A percentile compares a stretch with the other conserved stretches of the same genome.
Conservation (phyloP, 2,113 vertebrate species). For the Anhinga rufa region DNA sequence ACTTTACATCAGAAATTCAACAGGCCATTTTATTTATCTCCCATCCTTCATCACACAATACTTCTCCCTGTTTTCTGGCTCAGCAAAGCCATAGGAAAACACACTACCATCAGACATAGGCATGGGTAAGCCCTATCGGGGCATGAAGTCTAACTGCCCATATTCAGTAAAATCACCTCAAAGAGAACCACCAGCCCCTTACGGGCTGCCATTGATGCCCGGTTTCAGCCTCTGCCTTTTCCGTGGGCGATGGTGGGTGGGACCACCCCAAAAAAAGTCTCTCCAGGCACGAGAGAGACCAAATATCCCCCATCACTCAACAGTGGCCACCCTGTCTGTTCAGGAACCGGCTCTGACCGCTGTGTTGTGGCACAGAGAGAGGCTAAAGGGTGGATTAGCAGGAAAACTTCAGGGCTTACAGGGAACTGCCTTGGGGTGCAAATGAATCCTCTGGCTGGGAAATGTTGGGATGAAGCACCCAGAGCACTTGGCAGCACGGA, state of each 20-base stretch:
- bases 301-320: not conserved
- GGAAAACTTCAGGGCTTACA: not conserved
- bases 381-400: not conserved
- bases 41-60: not conserved
- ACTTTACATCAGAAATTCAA: not conserved
- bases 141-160: not conserved
- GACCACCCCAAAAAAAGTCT: not conserved
- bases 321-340: not conserved
- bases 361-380: not conserved
- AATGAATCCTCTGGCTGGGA: not conserved
- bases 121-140: rapidly evolving
- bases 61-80: not conserved
- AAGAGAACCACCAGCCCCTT: not conserved
- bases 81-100: not conserved
- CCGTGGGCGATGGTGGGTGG: not conserved
- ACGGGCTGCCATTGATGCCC: not conserved
- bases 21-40: not conserved
- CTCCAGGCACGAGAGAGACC: not conserved
- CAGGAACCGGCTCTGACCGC: not conserved
- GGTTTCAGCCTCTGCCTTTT: not conserved
- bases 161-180: not conserved
- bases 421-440: not conserved
- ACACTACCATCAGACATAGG: not conserved
- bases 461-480: not conserved
- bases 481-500: not conserved